Base-by-base conservation (phyloP, 2,113 vertebrate genomes). In the Neoarius graeffei region DNA sequence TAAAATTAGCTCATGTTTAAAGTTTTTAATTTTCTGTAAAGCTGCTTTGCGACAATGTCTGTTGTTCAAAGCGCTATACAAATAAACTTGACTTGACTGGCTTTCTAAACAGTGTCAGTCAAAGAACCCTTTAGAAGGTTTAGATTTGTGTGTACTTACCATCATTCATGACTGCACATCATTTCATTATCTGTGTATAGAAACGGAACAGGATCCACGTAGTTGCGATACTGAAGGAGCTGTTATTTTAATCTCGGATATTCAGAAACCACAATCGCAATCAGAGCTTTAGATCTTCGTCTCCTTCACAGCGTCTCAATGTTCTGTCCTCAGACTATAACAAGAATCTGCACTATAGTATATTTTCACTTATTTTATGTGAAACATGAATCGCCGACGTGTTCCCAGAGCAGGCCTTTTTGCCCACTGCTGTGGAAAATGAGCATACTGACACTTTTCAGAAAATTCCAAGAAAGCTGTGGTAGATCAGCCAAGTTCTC, bases 381-480 rank as follows among this genome's bases (percentile, higher is more conserved):
- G 56, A 81, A 81, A 54, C 60, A 69, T 57, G 62, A 57, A 71
- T 81, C 62, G 25, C 52, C 17, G 30, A 66, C 54, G 74, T 54
- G 59, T 66, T 86, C 85, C 74, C 74, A 35, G 52, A 80, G 62
- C 83, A 59, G 60, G 19, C 7, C 7, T 67, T 56, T 80, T 81
- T 81, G 35, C 59, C 74, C 74, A 48, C 84, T 50, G 90, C 85
- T 89, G 87, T 83, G 92, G 89, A 92, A 94, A 94, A 92, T 91
- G 91, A 94, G 93, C 93, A 94, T 85, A 82, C 88, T 90, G 54
- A 69, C 60, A 73, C 85, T 85, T 87, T 86, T 90, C 90, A 87
- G 89, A 82, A 89, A 87, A 88, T 81, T 90, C 91, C 91, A 87
- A 89, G 89, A 92, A 81, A 93, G 74, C 27, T 62, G 81, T 59